Conservation (phyloP, 2,888 invertebrate species). For the Melitaea athalia region DNA sequence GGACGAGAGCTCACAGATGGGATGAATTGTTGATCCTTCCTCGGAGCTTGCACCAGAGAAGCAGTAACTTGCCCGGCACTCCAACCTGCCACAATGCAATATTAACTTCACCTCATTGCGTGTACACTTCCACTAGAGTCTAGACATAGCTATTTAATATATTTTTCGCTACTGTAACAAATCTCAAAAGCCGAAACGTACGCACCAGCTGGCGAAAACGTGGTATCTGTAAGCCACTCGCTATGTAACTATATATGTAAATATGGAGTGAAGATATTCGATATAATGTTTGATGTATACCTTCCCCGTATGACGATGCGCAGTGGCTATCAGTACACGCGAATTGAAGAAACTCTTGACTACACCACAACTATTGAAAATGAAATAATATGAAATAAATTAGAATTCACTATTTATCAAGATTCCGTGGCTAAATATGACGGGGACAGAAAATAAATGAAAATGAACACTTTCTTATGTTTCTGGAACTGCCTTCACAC, state of each 20-base stretch:
- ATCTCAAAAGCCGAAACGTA: constrained; percentile 66
- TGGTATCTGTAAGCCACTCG: constrained; percentile 68
- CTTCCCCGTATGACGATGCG: constrained; percentile 76
- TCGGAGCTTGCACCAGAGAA: constrained; percentile 66
- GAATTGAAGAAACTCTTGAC: constrained; percentile 52
- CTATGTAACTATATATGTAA: constrained; percentile 62
- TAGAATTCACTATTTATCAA: constrained; percentile 67
- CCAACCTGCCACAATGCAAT: constrained; percentile 69
- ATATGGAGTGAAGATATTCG: constrained; percentile 73
- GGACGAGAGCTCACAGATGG: constrained; percentile 86
- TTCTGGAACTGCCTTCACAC: constrained; percentile 78
- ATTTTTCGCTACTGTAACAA: constrained; percentile 55
- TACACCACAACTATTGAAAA: constrained; percentile 51
- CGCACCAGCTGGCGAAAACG: constrained; percentile 82
- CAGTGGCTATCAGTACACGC: constrained; percentile 54
- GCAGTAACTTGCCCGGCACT: constrained; percentile 70
- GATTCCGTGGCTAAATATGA: constrained; percentile 72
- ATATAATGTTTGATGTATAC: constrained; percentile 69
- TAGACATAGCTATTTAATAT: constrained; percentile 40
- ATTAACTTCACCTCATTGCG: constrained; percentile 48
- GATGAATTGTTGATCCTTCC: constrained; percentile 77
- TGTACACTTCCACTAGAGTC: constrained; percentile 47
- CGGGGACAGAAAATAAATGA: constrained; percentile 79
- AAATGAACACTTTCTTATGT: constrained; percentile 79
- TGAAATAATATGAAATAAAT: constrained; percentile 69